Percentiles rank a stretch among this genome's conserved stretches.
Evolutionary conservation across 2,797 vertebrate species (phyloP).

Genomic region (Sebastolobus alascanus): DNA sequence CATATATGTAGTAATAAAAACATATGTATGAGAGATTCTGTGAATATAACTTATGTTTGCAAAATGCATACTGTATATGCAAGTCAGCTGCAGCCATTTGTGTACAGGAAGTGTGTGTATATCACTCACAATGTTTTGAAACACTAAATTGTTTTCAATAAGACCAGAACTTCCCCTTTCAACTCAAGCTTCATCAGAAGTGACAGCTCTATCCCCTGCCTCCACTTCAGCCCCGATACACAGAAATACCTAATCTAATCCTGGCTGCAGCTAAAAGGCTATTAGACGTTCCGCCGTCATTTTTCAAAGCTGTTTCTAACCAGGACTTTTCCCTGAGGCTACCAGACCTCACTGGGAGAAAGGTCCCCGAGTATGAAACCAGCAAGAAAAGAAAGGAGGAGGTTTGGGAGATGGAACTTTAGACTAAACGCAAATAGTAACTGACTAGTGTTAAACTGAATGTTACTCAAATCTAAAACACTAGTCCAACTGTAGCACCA

Average conservation of each 20-base stretch:
- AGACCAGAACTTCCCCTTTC: conserved; percentile 39
- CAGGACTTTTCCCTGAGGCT: conserved; percentile 44
- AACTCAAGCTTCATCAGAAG: conserved; percentile 49
- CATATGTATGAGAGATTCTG: not conserved
- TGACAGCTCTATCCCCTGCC: conserved; percentile 52
- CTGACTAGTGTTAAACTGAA: not conserved
- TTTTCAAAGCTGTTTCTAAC: conserved; percentile 53
- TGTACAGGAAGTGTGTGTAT: not conserved
- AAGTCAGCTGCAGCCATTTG: not conserved
- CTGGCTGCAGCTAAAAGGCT: conserved; percentile 63
- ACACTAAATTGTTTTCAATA: conserved; percentile 18
- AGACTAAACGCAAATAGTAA: not conserved
- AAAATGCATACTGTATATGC: not conserved
- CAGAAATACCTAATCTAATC: conserved; percentile 64
- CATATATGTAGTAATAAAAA: not conserved
- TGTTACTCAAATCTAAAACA: not conserved
- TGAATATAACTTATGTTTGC: not conserved
- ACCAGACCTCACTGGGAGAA: conserved; percentile 31
- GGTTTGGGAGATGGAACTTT: not conserved
- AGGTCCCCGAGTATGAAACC: conserved; percentile 20
- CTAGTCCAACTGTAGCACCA: not conserved
- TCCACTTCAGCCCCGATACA: conserved; percentile 42
- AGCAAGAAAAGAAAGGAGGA: not conserved
- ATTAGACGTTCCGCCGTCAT: conserved; percentile 52
- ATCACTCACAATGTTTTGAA: conserved; percentile 19